Base-by-base conservation (phyloP, 2,113 vertebrate species). In the Boleophthalmus pectinirostris region DNA sequence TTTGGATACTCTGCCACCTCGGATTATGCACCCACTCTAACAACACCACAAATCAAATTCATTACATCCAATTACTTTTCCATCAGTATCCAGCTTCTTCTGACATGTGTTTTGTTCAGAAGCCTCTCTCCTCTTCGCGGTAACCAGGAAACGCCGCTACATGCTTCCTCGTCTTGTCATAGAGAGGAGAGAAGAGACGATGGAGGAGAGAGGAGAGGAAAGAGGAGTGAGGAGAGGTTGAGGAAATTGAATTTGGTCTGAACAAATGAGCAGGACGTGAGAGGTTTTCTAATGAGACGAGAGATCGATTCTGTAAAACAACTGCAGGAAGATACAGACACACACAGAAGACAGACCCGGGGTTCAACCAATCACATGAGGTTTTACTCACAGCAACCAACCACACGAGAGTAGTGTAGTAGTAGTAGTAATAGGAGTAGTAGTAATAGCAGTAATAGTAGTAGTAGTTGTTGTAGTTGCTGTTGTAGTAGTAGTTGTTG, bases 271-370 rank as follows among this genome's bases (percentile, higher is more conserved):
- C 29, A 0, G 20, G 6, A 35, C 47, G 23, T 73, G 74, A 78
- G 47, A 75, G 45, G 66, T 49, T 18, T 75, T 67, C 66, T 83
- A 75, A 88, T 87, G 74, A 87, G 76, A 65, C 54, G 67, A 61
- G 66, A 74, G 78, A 88, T 89, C 85, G 29, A 88, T 90, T 80
- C 75, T 25, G 47, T 46, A 23, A 75, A 75, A 76, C 49, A 43
- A 88, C 69, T 73, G 63, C 51, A 12, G 54, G 54, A 56, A 66
- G 69, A 66, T 72, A 79, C 73, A 73, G 33, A 45, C 67, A 51
- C 73, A 61, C 45, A 58, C 33, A 70, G 47, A 60, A 61, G 49
- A 47, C 73, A 65, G 74, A 67, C 47, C 57, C 33, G 14, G 66
- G 2, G 7, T 11, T 23, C n/a, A 56, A 11, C 5, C n/a, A 56